Base-by-base conservation (phyloP, 2,797 vertebrate genomes). In the Bradypodion pumilum region DNA sequence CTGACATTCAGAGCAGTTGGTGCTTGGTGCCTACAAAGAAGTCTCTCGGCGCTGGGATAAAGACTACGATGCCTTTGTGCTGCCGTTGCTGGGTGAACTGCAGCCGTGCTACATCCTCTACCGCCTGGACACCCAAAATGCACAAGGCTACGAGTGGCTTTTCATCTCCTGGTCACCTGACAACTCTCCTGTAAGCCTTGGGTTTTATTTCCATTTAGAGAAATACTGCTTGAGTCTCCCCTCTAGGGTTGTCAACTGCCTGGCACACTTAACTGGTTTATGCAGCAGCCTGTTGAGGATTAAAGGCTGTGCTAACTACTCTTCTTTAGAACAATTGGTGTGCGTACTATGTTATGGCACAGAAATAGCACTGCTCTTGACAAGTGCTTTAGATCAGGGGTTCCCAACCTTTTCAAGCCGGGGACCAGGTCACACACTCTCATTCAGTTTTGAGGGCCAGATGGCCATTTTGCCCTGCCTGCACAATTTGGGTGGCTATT, bases 161-260 rank as follows among this genome's bases (percentile, higher is more conserved):
- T 99, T 99, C 95, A 97, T 99, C 40, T 97, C 99, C 87, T 99
- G 99, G 99, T 99, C 98, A 63, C 99, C 99, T 27, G 99, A 99
- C 92, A 98, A 97, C 86, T 99, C 98, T 84, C 97, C 98, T 77
- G 99, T 99, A 96, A 92, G 97, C 90, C 23, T 46, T 44, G 2
- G 12, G 52, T 70, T 49, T 75, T 84, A 29, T 73, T 69, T 49
- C 52, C 25, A 35, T 35, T 85, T 25, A 59, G 56, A 59, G 60
- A 80, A 66, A 60, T 15, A 2, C 62, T 52, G 37, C 37, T 29
- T 49, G 7, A n/a, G 10, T 75, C 10, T 29, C 27, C 16, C 27
- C 40, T 52, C 16, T 1, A 52, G 15, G 12, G 32, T 59, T 52
- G 32, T 15, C 29, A 40, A 25, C 40, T 69, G 52, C 27, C 7